A percentile compares a stretch with the other conserved stretches of the same genome.
Evolutionary conservation across 2,888 invertebrate genomes (phyloP).

Genomic region (Eilema caniola): DNA sequence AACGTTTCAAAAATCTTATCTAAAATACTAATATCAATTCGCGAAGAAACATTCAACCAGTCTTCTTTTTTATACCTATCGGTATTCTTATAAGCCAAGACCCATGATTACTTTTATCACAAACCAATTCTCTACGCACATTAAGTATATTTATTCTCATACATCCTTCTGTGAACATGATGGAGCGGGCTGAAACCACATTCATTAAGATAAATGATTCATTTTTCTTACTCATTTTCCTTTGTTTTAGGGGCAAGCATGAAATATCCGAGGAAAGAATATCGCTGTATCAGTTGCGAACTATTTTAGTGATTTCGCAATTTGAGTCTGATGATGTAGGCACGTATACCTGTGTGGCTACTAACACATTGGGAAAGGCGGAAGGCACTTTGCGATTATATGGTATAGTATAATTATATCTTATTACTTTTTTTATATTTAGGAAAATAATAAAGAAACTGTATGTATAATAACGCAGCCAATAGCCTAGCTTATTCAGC

Average conservation of each 20-base stretch:
- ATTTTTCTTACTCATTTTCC: constrained; percentile 22
- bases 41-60: background rate
- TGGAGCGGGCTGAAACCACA: constrained; percentile 15
- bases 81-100: background rate
- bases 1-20: background rate
- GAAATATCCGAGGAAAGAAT: constrained; percentile 88
- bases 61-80: background rate
- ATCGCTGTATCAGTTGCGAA: constrained; percentile 88
- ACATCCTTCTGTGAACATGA: constrained; percentile 17
- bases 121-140: constrained; percentile 8
- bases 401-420: constrained; percentile 78
- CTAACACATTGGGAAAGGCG: constrained; percentile 90
- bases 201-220: constrained; percentile 30
- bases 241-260: constrained; percentile 88
- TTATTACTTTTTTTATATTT: too few relatives aligned
- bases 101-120: constrained; percentile 11
- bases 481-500: too few relatives aligned
- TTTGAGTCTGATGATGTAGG: constrained; percentile 88
- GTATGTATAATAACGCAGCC: too few relatives aligned
- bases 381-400: constrained; percentile 90
- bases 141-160: constrained; percentile 12
- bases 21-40: background rate
- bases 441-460: too few relatives aligned
- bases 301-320: constrained; percentile 88
- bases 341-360: constrained; percentile 90